phyloP scores from a whole-genome alignment of 1,140 invertebrate species.

The Pseudomyrmex sp. region DNA sequence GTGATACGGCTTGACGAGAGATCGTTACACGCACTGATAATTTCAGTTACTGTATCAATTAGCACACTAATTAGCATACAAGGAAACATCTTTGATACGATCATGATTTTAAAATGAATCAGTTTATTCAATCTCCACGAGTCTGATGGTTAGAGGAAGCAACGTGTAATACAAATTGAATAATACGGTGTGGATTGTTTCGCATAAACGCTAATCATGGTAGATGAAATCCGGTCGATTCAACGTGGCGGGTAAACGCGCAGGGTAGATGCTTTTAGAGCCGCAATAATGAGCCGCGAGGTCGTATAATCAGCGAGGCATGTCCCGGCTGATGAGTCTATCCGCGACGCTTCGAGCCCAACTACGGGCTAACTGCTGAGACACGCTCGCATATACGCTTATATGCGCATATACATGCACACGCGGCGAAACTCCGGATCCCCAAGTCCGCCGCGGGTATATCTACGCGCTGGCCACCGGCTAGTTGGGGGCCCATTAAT shows the following conservation, averaged over 20 bases:
- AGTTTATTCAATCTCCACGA: constrained; percentile 10
- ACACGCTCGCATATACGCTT: constrained; percentile 24
- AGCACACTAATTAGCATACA: constrained; percentile 14
- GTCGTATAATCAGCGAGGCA: constrained; percentile 69
- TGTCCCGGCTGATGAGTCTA: constrained; percentile 69
- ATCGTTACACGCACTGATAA: background rate
- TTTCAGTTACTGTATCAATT: background rate
- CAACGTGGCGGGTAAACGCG: constrained; percentile 46
- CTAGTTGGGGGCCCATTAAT: constrained; percentile 77
- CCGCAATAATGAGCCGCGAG: constrained; percentile 66
- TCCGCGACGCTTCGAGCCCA: constrained; percentile 61
- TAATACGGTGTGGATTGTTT: constrained; percentile 40
- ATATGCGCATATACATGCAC: constrained; percentile 15
- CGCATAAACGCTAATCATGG: constrained; percentile 43
- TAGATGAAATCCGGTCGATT: constrained; percentile 57
- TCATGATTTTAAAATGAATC: background rate
- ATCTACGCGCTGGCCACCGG: constrained; percentile 53
- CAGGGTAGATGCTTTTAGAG: constrained; percentile 62
- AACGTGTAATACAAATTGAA: constrained; percentile 54
- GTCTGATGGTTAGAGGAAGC: constrained; percentile 27
- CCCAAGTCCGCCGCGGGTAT: constrained; percentile 39
- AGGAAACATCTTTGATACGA: constrained; percentile 2
- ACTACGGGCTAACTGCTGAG: constrained; percentile 40
- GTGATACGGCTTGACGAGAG: background rate
- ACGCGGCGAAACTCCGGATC: constrained; percentile 49